phyloP scores from a whole-genome alignment of 1,140 invertebrate species.

The Drosophila fuyamai region DNA sequence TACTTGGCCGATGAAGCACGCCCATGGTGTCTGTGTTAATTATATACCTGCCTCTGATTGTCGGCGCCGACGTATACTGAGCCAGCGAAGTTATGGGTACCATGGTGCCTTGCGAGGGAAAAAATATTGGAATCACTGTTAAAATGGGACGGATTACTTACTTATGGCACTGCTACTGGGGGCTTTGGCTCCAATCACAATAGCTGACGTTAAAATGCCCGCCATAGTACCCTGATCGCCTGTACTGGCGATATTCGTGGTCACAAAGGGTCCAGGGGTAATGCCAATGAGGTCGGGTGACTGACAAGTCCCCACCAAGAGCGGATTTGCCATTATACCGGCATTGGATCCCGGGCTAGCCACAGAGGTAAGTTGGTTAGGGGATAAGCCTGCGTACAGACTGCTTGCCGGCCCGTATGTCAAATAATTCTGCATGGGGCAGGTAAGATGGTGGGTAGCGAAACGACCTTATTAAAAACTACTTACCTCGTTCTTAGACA shows the following conservation, averaged over 20 bases:
- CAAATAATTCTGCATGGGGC: conserved; percentile 70
- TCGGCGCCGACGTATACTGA: conserved; percentile 77
- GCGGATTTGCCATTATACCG: conserved; percentile 57
- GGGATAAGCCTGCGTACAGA: conserved; percentile 65
- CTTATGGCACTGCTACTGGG: conserved; percentile 70
- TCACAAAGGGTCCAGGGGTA: conserved; percentile 51
- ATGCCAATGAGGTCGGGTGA: conserved; percentile 80
- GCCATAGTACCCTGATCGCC: conserved; percentile 33
- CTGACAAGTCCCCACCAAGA: conserved; percentile 63
- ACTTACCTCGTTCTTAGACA: conserved; percentile 82
- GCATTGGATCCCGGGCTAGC: conserved; percentile 11
- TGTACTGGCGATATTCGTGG: conserved; percentile 40
- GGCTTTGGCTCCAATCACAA: conserved; percentile 64
- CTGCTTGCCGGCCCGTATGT: conserved; percentile 68
- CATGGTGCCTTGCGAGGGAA: conserved; percentile 57
- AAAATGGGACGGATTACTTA: conserved; percentile 37
- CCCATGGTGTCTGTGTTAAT: conserved; percentile 65
- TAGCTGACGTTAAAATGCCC: conserved; percentile 69
- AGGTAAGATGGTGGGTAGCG: background rate
- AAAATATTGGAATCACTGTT: conserved; percentile 1
- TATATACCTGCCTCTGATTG: conserved; percentile 71
- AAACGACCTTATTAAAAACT: background rate
- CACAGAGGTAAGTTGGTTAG: conserved; percentile 50
- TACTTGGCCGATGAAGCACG: conserved; percentile 63
- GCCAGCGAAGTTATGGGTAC: conserved; percentile 70